Evolutionary conservation across 2,113 vertebrate species (phyloP).

Genomic region (Pachypanchax playfairii): DNA sequence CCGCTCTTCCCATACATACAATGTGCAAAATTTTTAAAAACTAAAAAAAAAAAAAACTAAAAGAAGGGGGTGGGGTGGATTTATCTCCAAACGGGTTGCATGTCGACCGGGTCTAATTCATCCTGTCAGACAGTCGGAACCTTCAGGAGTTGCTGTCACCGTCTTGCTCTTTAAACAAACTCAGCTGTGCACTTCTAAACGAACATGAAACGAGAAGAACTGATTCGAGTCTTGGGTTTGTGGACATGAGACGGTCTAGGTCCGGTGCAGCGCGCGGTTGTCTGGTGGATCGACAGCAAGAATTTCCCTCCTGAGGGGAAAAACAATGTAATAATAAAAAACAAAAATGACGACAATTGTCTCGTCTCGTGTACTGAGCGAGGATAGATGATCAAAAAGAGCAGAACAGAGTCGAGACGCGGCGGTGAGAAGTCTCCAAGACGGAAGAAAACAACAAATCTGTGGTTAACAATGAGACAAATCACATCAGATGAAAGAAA

Average conservation of each 20-base stretch:
- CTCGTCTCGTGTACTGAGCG: constrained; percentile 40
- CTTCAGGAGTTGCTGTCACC: constrained; percentile 45
- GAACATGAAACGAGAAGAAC: not conserved
- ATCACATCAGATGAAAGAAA: constrained; percentile 50
- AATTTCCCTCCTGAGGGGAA: constrained; percentile 1
- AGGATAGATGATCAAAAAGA: constrained; percentile 25
- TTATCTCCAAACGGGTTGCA: constrained; percentile 67
- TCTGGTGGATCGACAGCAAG: not conserved
- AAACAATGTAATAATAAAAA: constrained; percentile 23
- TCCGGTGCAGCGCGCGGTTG: not conserved
- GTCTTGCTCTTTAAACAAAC: not conserved
- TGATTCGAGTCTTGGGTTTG: not conserved
- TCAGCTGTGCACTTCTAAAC: not conserved
- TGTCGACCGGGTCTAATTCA: constrained; percentile 49
- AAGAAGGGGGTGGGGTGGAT: not conserved
- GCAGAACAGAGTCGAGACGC: constrained; percentile 28
- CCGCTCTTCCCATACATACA: constrained; percentile 45
- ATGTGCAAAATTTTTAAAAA: not conserved
- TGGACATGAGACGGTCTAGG: not conserved
- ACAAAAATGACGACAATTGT: constrained; percentile 27
- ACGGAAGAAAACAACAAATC: constrained; percentile 9
- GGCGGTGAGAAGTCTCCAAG: constrained; percentile 22
- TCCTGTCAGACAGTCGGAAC: constrained; percentile 27
- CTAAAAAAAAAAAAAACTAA: not conserved
- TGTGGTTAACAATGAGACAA: constrained; percentile 25